A percentile compares a stretch with the other conserved stretches of the same genome.
Evolutionary conservation across 64 coral and sea anemone genomes (phyloP).

Genomic region (Actinia equina): DNA sequence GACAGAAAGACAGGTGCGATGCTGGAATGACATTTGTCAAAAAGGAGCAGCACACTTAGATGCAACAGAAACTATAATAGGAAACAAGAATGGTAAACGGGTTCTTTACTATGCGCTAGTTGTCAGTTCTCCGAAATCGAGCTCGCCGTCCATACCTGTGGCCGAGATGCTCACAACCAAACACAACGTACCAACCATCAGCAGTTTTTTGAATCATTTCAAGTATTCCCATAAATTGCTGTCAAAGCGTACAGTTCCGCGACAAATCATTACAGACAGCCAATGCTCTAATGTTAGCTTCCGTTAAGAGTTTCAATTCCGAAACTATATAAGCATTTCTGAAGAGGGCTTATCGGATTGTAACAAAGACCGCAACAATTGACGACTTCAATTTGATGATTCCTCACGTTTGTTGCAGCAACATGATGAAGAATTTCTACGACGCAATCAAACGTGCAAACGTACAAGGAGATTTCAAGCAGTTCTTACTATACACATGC

Average conservation of each 20-base stretch:
- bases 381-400: not conserved
- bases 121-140: not conserved
- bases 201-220: not conserved
- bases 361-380: not conserved
- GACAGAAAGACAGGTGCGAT: constrained; percentile 13
- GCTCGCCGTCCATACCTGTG: not conserved
- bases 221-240: not conserved
- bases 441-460: not conserved
- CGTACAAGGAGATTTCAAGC: not conserved
- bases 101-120: not conserved
- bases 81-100: not conserved
- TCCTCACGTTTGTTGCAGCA: not conserved
- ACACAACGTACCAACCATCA: constrained; percentile 8
- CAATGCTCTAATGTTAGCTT: not conserved
- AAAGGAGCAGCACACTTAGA: constrained; percentile 6
- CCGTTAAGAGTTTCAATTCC: not conserved
- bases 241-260: not conserved
- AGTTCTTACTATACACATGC: not conserved
- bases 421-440: not conserved
- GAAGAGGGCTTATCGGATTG: not conserved
- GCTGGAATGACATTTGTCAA: constrained; percentile 11
- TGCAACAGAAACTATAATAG: constrained; percentile 8
- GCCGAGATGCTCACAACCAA: not conserved
- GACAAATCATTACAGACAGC: constrained; percentile 3
- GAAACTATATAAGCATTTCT: not conserved